Evolutionary conservation across 2,113 vertebrate species (phyloP), one percentile per base, ranked within the genome.

Genomic region (Proteles cristata): DNA sequence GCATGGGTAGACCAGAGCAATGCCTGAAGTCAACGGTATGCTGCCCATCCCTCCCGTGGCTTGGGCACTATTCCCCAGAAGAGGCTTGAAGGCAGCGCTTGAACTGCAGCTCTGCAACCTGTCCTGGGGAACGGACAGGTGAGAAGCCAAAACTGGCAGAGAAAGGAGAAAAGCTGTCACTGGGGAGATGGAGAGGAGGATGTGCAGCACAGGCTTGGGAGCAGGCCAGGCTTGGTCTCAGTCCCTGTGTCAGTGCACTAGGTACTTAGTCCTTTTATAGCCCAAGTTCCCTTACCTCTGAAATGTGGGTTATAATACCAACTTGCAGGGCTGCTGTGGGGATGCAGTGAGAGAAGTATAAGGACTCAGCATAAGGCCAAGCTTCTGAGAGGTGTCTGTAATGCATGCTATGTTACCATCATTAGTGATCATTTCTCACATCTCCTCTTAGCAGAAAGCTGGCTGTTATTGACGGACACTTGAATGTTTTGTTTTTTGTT

Each of bases 1-100:
- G 15, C 25, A 0, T 4, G 25, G 1, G 25, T 31, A 35, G 15
- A 74, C 53, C 9, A 28, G 15, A 65, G 25, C 58, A 39, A 93
- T 35, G 39, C 33, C 53, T 15, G 8, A 9, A 19, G 23, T 53
- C 69, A 35, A 21, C 16, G 16, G 23, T 15, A 7, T 0, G 25
- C 63, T 16, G 45, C 11, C 35, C n/a, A 15, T 7, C 28, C 43
- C 31, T 82, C 71, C 23, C 28, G 0, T 15, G 19, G 53, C 9
- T 3, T 74, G 83, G 6, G 28, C 0, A 0, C 6, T 10, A 1
- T 39, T 35, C 25, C 19, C 19, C 19, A 11, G 4, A 12, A 1
- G 61, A 82, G 33, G 19, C 33, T 33, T 1, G 0, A 11, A 48
- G 15, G 45, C 9, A 5, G 2, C 12, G 43, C 7, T 25, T 50